phyloP scores from a whole-genome alignment of 1,140 invertebrate species.

The Rhopalosiphum padi region DNA sequence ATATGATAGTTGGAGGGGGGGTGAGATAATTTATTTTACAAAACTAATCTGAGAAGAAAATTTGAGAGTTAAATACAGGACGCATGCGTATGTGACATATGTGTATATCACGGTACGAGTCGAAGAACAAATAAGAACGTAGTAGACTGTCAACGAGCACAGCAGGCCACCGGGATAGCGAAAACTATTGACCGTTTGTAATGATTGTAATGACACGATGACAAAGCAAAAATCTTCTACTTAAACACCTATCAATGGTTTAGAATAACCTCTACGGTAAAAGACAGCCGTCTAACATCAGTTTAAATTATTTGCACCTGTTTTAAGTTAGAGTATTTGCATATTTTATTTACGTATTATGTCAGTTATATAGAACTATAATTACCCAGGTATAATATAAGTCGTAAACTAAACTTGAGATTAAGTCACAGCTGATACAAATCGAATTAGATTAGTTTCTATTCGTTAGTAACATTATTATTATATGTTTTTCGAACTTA shows the following conservation, averaged over 20 bases:
- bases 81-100: not conserved
- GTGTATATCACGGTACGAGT: not conserved
- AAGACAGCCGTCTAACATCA: not conserved
- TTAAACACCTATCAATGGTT: not conserved
- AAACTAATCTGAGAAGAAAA: not conserved
- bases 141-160: not conserved
- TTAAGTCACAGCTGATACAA: not conserved
- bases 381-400: not conserved
- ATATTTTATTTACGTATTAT: not conserved
- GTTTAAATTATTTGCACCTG: not conserved
- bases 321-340: not conserved
- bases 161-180: slow-evolving; percentile 4
- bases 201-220: slow-evolving; percentile 1
- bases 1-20: not conserved
- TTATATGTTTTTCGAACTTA: not conserved
- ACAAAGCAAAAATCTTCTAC: not conserved
- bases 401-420: not conserved
- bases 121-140: not conserved
- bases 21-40: no score
- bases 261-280: not conserved
- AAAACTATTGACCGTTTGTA: not conserved
- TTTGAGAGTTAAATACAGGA: not conserved
- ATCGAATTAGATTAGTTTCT: not conserved
- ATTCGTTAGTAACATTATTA: not conserved
- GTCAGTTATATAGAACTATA: not conserved